Percentiles rank a stretch among this genome's conserved stretches.
Conservation (phyloP, 1,140 invertebrate genomes). For the Bathynomus jamesi region DNA sequence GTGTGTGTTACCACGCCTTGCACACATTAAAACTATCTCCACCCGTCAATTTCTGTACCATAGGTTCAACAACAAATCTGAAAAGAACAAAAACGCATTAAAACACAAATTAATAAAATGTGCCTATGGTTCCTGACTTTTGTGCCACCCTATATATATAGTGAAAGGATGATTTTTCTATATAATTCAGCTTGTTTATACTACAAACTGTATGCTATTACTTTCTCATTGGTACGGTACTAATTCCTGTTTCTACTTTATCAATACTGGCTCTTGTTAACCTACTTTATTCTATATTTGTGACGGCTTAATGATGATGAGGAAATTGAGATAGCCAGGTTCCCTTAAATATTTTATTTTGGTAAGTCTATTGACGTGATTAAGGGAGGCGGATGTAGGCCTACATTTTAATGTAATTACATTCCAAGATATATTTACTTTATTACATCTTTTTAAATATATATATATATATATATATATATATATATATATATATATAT, state of each 20-base stretch:
- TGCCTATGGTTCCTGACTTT: too few species aligned
- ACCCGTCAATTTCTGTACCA: too few species aligned
- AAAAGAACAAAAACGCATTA: too few species aligned
- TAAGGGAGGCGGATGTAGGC: background rate
- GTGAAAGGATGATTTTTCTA: too few species aligned
- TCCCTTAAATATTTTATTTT: background rate
- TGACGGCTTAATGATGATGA: too few species aligned
- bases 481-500: conserved; percentile 3
- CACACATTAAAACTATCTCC: too few species aligned
- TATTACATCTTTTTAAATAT: conserved; percentile 15
- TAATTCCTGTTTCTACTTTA: background rate
- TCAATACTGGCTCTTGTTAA: background rate
- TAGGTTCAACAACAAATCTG: too few species aligned
- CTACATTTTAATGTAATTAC: background rate
- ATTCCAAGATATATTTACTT: conserved; percentile 5
- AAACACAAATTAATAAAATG: too few species aligned
- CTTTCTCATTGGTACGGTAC: background rate
- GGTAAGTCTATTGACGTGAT: background rate
- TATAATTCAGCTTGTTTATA: too few species aligned
- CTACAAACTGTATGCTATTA: too few species aligned
- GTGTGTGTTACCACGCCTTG: too few species aligned
- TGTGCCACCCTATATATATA: too few species aligned
- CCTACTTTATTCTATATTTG: background rate
- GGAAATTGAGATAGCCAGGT: background rate
- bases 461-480: conserved; percentile 22